Evolutionary conservation across 2,113 vertebrate species (phyloP), one percentile per base, ranked within the genome.

Genomic region (Uria aalge): DNA sequence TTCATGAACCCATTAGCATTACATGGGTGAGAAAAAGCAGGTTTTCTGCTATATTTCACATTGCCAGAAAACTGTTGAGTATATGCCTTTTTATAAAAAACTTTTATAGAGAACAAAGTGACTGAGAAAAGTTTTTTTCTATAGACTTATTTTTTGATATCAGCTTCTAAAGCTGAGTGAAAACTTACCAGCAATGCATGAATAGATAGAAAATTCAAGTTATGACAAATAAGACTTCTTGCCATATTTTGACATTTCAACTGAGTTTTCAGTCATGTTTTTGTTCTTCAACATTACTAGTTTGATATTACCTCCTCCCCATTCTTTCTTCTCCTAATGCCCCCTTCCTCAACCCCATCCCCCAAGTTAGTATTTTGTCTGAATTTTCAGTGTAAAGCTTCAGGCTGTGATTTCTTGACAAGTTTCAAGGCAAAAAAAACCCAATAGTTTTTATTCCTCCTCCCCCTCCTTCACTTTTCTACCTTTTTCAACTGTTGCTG

Each of bases 341-440:
- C 5, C 3, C 5, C 29, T 73, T 80, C 27, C 2, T 63, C 12
- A 14, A 20, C 1, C 5, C 8, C 29, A 41, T 3, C 4, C 12
- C 8, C 8, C 5, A 81, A 27, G 36, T 53, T 27, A 62, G 4
- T 62, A 18, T 57, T 66, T 40, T 69, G 15, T 45, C 16, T 26
- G 29, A 88, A 50, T n/a, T 81, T 47, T 3, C 11, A 1, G 12
- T 76, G 9, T 64, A 67, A 72, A 79, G 0, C 12, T 20, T 72
- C 19, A 36, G 17, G 13, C 26, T 45, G 21, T 27, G 5, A 69
- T 41, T 82, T 53, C 11, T 66, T 40, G 9, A 24, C 4, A 60
- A n/a, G 45, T 78, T 53, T 53, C 29, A 23, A 48, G 5, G 34
- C 43, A 47, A 68, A 21, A 40, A 40, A 40, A 40, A 11, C 11